phyloP scores from a whole-genome alignment of 1,140 invertebrate species.

The Notospermus geniculatus region DNA sequence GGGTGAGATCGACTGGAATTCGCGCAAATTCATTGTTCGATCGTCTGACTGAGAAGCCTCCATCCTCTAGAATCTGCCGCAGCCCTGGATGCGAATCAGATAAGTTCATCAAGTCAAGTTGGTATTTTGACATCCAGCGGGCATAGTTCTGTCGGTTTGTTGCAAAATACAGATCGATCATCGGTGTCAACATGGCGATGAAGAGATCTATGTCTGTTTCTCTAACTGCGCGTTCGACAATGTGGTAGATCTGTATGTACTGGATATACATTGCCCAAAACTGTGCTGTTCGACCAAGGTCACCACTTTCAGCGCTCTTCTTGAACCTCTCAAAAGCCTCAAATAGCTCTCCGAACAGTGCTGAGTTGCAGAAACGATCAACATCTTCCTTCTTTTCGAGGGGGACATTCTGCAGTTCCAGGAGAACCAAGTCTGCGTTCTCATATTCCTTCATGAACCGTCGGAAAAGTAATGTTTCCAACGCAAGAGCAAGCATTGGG shows the following conservation, averaged over 20 bases:
- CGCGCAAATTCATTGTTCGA: constrained; percentile 21
- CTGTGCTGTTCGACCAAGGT: background rate
- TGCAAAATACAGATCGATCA: background rate
- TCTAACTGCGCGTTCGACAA: background rate
- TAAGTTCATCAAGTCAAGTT: background rate
- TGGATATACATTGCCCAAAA: background rate
- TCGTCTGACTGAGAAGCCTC: constrained; percentile 21
- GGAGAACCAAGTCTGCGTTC: too few species aligned
- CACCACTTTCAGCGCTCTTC: background rate
- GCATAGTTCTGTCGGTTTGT: constrained; percentile 1
- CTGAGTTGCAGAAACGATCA: background rate
- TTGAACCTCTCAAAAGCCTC: background rate
- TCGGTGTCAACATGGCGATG: background rate
- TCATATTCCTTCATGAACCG: constrained; percentile 2
- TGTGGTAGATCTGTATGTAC: background rate
- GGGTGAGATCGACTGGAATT: constrained; percentile 20
- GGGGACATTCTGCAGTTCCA: too few species aligned
- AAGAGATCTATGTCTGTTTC: background rate
- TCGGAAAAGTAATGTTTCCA: constrained; percentile 56
- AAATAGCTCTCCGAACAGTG: background rate
- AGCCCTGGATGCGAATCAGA: background rate
- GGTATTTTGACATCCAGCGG: background rate
- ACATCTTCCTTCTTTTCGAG: too few species aligned
- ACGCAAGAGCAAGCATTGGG: constrained; percentile 49
- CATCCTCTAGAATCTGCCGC: constrained; percentile 11